phyloP scores from a whole-genome alignment of 2,888 invertebrate genomes.

The Agonopterix arenella region DNA sequence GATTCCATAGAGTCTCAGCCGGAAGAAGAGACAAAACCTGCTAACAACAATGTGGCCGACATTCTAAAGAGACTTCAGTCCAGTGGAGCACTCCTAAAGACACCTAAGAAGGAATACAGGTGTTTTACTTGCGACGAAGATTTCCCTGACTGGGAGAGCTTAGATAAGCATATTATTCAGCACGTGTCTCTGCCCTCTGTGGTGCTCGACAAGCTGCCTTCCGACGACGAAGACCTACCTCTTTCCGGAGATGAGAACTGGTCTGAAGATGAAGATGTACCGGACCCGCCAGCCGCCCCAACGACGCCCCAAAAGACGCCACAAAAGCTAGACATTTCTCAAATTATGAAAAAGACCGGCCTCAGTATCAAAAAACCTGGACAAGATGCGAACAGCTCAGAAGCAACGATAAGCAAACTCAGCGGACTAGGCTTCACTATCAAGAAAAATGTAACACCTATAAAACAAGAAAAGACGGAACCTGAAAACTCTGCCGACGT shows the following conservation, averaged over 20 bases:
- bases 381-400: constrained; percentile 28
- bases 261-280: constrained; percentile 61
- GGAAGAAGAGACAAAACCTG: constrained; percentile 16
- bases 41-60: constrained; percentile 41
- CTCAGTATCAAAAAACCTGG: constrained; percentile 44
- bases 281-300: constrained; percentile 26
- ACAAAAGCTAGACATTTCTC: constrained; percentile 63
- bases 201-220: constrained; percentile 65
- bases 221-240: constrained; percentile 67
- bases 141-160: constrained; percentile 57
- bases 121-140: constrained; percentile 74
- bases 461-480: constrained; percentile 51
- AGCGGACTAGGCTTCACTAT: constrained; percentile 67
- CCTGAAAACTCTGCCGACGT: constrained; percentile 34
- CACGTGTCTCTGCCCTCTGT: constrained; percentile 76
- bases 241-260: constrained; percentile 63
- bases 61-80: constrained; percentile 56
- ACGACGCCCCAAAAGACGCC: constrained; percentile 36
- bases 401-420: constrained; percentile 55
- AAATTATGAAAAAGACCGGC: constrained; percentile 55
- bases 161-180: constrained; percentile 71
- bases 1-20: constrained; percentile 24
- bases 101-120: constrained; percentile 54
- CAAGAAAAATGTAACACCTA: constrained; percentile 52
- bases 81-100: constrained; percentile 50